A percentile compares a stretch with the other conserved stretches of the same genome.
These are phyloP conservation scores for Calosoma granatense DNA, from an alignment of 1,140 invertebrate species.

Conservation along the genomic window DNA sequence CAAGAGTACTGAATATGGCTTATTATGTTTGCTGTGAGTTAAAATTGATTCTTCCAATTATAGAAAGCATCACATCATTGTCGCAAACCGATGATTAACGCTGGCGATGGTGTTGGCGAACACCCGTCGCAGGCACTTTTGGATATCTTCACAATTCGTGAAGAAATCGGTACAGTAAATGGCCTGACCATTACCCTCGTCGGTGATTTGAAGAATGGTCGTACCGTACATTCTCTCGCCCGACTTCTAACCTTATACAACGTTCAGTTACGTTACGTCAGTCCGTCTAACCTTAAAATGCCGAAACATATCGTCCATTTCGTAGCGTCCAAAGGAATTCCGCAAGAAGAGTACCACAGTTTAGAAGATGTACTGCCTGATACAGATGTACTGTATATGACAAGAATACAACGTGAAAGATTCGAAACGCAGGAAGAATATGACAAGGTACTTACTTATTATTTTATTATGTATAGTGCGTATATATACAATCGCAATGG, in stretches of 20 bases:
- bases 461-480: conserved; percentile 6
- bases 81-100: conserved; percentile 90
- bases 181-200: conserved; percentile 87
- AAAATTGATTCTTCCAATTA: conserved; percentile 21
- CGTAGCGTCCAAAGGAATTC: conserved; percentile 64
- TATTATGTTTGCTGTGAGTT: too few relatives aligned
- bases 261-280: conserved; percentile 83
- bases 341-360: conserved; percentile 59
- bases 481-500: too few relatives aligned
- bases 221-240: conserved; percentile 96
- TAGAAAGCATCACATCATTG: conserved; percentile 71
- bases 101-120: conserved; percentile 95
- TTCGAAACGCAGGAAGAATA: conserved; percentile 81
- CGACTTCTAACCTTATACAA: conserved; percentile 83
- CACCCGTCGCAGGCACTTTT: conserved; percentile 97
- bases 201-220: conserved; percentile 94
- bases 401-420: conserved; percentile 91
- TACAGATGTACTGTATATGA: conserved; percentile 97
- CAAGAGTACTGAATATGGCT: too few relatives aligned
- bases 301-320: conserved; percentile 75
- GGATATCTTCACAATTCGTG: conserved; percentile 96
- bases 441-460: conserved; percentile 50
- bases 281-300: conserved; percentile 79
- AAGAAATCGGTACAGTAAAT: conserved; percentile 98
- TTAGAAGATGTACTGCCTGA: conserved; percentile 81